These are phyloP conservation scores for Callaeas wilsoni DNA, from an alignment of 2,113 vertebrate species.

Conservation along the genomic window DNA sequence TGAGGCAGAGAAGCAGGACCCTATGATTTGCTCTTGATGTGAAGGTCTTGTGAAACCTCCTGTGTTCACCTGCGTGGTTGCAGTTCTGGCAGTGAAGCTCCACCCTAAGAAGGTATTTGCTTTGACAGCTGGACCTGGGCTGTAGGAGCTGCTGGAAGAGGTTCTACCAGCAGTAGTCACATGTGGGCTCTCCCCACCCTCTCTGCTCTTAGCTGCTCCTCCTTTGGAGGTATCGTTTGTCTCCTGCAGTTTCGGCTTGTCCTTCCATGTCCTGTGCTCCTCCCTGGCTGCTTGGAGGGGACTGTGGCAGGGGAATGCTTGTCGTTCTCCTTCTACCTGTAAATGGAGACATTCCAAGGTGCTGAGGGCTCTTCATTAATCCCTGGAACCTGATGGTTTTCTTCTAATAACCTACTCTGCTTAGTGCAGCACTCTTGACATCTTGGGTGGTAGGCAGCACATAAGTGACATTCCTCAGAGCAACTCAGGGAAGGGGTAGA, in stretches of 20 bases:
- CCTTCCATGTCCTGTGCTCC: neutral
- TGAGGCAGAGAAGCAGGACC: neutral
- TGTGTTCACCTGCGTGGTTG: neutral
- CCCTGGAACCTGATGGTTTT: neutral
- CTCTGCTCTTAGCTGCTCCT: neutral
- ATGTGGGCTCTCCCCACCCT: neutral
- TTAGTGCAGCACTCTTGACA: neutral
- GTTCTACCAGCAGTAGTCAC: neutral
- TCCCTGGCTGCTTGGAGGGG: neutral
- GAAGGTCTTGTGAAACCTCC: neutral
- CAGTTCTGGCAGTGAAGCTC: neutral
- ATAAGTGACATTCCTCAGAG: neutral
- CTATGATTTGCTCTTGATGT: neutral
- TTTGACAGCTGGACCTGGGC: neutral
- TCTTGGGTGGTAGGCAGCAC: neutral
- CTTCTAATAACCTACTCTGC: neutral
- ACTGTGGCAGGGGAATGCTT: neutral
- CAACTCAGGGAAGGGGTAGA: fast-evolving
- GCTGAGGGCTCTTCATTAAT: neutral
- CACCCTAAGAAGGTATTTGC: conserved; percentile 14
- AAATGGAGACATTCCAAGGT: neutral
- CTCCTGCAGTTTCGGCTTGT: neutral
- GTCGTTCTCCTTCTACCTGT: neutral
- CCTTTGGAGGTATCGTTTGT: neutral
- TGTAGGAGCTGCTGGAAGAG: neutral